Percentiles rank a stretch among this genome's conserved stretches.
phyloP scores from a whole-genome alignment of 2,888 invertebrate species.

The Ceriagrion tenellum region DNA sequence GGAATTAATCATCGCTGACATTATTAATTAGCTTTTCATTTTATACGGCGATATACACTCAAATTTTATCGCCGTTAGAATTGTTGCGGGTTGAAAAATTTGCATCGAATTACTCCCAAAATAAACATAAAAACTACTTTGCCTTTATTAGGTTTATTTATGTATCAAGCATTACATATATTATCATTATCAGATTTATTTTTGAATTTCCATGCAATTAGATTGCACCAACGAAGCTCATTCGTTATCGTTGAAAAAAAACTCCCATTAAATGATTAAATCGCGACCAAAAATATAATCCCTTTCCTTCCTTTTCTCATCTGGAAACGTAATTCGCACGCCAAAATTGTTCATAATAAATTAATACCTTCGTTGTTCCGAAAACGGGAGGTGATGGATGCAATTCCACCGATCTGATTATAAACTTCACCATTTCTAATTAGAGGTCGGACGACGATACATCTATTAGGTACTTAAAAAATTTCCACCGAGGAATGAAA shows the following conservation, averaged over 20 bases:
- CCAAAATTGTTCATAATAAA: neutral
- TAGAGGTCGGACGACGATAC: no score
- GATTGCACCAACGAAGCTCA: neutral
- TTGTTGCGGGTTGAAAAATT: neutral
- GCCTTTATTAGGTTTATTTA: neutral
- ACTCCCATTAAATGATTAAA: neutral
- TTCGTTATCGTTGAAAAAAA: neutral
- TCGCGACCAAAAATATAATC: neutral
- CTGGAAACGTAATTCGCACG: neutral
- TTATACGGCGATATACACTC: neutral
- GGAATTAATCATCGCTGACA: neutral
- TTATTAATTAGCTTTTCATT: neutral
- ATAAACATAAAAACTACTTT: neutral
- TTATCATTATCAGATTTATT: conserved; percentile 11
- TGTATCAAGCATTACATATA: neutral
- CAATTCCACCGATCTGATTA: neutral
- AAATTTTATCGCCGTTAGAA: neutral
- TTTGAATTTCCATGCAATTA: neutral
- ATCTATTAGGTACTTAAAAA: no score
- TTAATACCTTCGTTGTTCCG: neutral
- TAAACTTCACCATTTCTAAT: no score
- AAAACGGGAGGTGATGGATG: neutral
- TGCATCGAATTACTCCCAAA: neutral
- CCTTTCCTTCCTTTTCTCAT: neutral
- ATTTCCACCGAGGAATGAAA: no score